Conservation (phyloP, 2,797 vertebrate species). For the Iguana delicatissima region DNA sequence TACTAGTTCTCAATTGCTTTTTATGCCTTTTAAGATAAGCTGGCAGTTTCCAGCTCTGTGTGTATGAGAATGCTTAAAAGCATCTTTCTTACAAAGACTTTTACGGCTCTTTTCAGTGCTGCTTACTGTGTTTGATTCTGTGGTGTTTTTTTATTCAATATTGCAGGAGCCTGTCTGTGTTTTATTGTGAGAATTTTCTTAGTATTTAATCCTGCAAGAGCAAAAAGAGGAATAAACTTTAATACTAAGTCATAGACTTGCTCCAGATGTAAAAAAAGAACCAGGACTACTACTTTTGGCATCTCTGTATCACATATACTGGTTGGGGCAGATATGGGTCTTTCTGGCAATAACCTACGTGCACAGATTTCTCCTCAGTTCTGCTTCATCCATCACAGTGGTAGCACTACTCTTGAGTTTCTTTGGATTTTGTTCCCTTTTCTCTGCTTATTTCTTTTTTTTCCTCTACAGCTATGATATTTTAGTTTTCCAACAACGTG, state of each 20-base stretch:
- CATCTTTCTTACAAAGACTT: not conserved
- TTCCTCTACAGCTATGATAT: too few relatives aligned
- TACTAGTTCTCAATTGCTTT: not conserved
- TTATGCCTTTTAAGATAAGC: not conserved
- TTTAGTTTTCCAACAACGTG: too few relatives aligned
- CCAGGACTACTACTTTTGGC: too few relatives aligned
- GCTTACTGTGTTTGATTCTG: not conserved
- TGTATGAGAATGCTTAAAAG: not conserved
- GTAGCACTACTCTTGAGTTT: too few relatives aligned
- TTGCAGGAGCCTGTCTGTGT: slow-evolving; percentile 41
- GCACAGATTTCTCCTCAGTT: too few relatives aligned
- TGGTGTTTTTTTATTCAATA: not conserved
- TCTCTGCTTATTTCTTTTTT: too few relatives aligned
- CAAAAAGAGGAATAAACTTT: not conserved
- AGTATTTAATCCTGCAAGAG: not conserved
- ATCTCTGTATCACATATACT: too few relatives aligned
- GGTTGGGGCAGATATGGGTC: too few relatives aligned
- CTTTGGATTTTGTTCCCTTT: too few relatives aligned
- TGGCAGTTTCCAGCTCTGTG: not conserved
- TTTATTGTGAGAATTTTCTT: not conserved
- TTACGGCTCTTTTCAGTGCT: not conserved
- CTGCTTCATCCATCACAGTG: too few relatives aligned
- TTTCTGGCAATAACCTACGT: too few relatives aligned
- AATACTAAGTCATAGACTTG: not conserved
- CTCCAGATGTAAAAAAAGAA: not conserved